These are phyloP conservation scores for Chascanopsetta lugubris DNA, from an alignment of 2,113 vertebrate genomes.

Conservation along the genomic window DNA sequence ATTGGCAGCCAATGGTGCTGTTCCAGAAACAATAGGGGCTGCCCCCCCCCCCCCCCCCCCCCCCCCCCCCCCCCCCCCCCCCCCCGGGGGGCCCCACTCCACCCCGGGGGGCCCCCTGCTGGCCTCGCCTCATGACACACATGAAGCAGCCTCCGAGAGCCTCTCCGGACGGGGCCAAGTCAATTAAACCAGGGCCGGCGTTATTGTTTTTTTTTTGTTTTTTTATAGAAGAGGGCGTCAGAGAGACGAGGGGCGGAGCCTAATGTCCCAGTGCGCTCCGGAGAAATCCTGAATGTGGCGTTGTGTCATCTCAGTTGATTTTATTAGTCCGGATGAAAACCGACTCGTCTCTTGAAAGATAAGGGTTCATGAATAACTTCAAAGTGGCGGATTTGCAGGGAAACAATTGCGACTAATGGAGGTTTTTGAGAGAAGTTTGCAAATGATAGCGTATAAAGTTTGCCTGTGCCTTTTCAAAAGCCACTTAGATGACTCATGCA, in stretches of 20 bases:
- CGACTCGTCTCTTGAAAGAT: slow-evolving; percentile 36
- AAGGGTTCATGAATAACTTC: not conserved
- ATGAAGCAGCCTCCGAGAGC: slow-evolving; percentile 59
- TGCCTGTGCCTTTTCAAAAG: too few species aligned
- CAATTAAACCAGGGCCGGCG: slow-evolving; percentile 65
- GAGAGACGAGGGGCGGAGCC: slow-evolving; percentile 42
- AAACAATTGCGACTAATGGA: too few species aligned
- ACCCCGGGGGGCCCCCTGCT: slow-evolving; percentile 2
- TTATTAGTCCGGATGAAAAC: slow-evolving; percentile 57
- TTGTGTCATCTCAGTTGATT: slow-evolving; percentile 28
- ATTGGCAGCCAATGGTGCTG: too few species aligned
- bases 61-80: too few species aligned
- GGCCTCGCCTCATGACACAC: slow-evolving; percentile 57
- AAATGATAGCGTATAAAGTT: too few species aligned
- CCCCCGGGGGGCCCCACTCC: too few species aligned
- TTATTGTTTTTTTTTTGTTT: too few species aligned
- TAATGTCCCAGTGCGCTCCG: slow-evolving; percentile 59
- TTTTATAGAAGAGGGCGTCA: slow-evolving; percentile 34
- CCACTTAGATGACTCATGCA: too few species aligned
- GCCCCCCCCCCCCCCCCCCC: too few species aligned
- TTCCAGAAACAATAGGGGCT: too few species aligned
- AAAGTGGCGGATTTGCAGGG: not conserved
- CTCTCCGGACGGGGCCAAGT: slow-evolving; percentile 53
- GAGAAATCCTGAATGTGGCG: slow-evolving; percentile 55
- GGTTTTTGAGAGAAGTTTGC: not conserved